Evolutionary conservation across 1,140 invertebrate species (phyloP).

Genomic region (Orchesella cincta): DNA sequence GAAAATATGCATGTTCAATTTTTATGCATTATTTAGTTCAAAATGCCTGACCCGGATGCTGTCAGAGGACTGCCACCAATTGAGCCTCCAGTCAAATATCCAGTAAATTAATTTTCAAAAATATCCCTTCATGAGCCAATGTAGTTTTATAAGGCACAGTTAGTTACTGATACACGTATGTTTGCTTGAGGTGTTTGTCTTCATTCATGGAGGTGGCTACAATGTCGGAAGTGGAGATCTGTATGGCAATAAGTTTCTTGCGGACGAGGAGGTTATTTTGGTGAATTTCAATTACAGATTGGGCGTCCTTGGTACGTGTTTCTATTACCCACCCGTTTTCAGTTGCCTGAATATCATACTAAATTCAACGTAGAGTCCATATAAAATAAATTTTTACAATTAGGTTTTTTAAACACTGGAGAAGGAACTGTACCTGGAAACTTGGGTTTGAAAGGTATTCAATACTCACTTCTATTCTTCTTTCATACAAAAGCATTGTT

Average conservation of each 20-base stretch:
- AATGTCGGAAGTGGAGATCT: constrained; percentile 14
- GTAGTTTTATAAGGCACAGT: neutral
- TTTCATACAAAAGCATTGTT: no score
- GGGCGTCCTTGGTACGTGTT: constrained; percentile 31
- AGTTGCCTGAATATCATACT: neutral
- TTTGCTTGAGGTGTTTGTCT: constrained; percentile 34
- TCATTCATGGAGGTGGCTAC: constrained; percentile 35
- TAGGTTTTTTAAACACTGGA: constrained; percentile 39
- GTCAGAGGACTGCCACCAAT: neutral
- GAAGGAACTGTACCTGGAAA: constrained; percentile 17
- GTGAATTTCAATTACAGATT: constrained; percentile 40
- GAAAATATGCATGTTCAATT: neutral
- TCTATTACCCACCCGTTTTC: neutral
- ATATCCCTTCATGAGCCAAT: neutral
- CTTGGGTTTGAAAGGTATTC: constrained; percentile 40
- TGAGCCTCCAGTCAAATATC: neutral
- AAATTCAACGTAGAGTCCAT: no score
- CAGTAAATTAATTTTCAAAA: neutral
- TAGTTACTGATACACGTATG: neutral
- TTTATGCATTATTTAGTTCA: constrained; percentile 18
- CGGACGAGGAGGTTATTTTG: constrained; percentile 35
- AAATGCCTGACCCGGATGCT: neutral
- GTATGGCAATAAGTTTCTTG: constrained; percentile 39
- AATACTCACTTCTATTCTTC: no score
- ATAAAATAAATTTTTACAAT: neutral